Percentiles rank a stretch among this genome's conserved stretches.
Evolutionary conservation across 2,888 invertebrate genomes (phyloP).

Genomic region (Saturnia japonica): DNA sequence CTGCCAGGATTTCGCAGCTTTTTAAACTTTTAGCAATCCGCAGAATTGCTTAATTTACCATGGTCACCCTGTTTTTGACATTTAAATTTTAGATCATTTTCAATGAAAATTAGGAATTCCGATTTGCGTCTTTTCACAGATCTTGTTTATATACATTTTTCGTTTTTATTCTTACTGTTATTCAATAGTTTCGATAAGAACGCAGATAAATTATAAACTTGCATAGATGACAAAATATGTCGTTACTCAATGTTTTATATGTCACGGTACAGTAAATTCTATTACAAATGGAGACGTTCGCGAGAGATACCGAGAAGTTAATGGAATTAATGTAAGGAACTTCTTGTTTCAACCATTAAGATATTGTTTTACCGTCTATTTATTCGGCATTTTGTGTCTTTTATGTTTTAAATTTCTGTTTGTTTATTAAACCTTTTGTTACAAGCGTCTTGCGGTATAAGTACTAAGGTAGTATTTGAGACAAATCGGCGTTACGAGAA

Average conservation of each 20-base stretch:
- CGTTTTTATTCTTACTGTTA: neutral
- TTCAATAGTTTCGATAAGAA: neutral
- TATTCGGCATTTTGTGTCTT: neutral
- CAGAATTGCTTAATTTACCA: no score
- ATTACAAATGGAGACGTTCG: constrained; percentile 63
- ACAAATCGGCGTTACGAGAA: neutral
- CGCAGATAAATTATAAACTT: neutral
- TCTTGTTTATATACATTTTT: neutral
- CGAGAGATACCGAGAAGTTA: constrained; percentile 69
- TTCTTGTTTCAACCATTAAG: constrained; percentile 18
- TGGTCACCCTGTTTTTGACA: no score
- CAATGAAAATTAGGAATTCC: constrained; percentile 32
- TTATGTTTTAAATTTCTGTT: neutral
- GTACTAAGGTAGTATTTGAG: neutral
- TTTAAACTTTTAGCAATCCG: no score
- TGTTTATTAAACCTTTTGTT: neutral
- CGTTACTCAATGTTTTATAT: constrained; percentile 67
- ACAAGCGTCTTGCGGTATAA: neutral
- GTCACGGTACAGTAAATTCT: constrained; percentile 61
- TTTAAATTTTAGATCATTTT: neutral
- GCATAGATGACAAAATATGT: constrained; percentile 43
- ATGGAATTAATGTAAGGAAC: constrained; percentile 63
- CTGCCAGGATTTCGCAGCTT: no score
- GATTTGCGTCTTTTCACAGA: neutral
- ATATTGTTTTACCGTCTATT: neutral